These are phyloP conservation scores for Caenorhabditis wallacei DNA, from an alignment of 2,888 invertebrate genomes.

Conservation along the genomic window DNA sequence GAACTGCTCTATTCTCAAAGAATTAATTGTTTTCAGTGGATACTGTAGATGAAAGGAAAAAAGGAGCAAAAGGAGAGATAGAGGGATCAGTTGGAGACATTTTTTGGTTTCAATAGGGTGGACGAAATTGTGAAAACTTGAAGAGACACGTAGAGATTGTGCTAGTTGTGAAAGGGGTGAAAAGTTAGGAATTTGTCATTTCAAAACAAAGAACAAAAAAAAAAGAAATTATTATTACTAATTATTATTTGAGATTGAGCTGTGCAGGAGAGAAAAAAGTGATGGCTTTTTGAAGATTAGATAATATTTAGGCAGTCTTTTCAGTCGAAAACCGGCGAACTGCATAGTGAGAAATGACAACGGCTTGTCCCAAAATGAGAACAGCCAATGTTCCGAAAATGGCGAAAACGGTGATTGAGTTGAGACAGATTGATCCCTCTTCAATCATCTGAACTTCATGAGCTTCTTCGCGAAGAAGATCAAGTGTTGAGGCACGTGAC, in stretches of 20 bases:
- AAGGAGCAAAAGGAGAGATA: neutral
- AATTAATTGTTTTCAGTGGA: slow-evolving; percentile 49
- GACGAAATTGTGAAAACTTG: slow-evolving; percentile 28
- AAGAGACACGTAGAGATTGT: slow-evolving; percentile 43
- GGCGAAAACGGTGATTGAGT: slow-evolving; percentile 74
- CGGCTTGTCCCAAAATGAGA: slow-evolving; percentile 78
- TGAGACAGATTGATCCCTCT: slow-evolving; percentile 73
- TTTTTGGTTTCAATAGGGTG: slow-evolving; percentile 24
- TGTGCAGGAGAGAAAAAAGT: slow-evolving; percentile 19
- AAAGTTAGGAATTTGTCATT: neutral
- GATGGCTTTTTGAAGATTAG: slow-evolving; percentile 9
- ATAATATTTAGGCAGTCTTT: slow-evolving; percentile 35
- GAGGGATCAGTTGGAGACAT: slow-evolving; percentile 16
- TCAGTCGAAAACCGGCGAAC: slow-evolving; percentile 62
- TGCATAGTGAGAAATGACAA: slow-evolving; percentile 77
- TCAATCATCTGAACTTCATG: slow-evolving; percentile 62
- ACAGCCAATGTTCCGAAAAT: slow-evolving; percentile 79
- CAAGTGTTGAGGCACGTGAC: slow-evolving; percentile 69
- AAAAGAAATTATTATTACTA: slow-evolving; percentile 25
- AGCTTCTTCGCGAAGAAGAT: slow-evolving; percentile 69
- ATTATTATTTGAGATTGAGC: slow-evolving; percentile 51
- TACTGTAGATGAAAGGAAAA: slow-evolving; percentile 52
- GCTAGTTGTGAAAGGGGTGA: neutral
- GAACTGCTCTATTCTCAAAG: slow-evolving; percentile 13
- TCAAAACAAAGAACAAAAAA: slow-evolving; percentile 3